Conservation (phyloP, 2,113 vertebrate species). For the Galemys pyrenaicus region DNA sequence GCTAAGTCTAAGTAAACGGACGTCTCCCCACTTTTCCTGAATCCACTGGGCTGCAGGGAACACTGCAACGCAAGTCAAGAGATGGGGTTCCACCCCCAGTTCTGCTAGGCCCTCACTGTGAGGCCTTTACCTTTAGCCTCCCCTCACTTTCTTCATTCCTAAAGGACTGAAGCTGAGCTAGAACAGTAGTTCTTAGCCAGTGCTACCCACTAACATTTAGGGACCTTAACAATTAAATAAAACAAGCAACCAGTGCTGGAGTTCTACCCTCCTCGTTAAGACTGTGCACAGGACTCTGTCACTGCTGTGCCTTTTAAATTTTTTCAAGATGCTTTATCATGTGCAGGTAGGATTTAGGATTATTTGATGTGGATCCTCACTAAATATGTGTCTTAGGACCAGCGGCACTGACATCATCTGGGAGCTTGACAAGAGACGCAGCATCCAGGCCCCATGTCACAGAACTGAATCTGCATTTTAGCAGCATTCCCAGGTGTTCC, state of each 20-base stretch:
- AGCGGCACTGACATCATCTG: not conserved
- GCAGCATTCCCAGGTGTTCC: not conserved
- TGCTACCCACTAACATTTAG: not conserved
- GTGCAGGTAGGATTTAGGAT: not conserved
- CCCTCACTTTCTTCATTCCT: not conserved
- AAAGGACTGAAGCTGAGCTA: not conserved
- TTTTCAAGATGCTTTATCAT: not conserved
- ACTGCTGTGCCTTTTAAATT: not conserved
- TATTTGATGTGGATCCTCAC: not conserved
- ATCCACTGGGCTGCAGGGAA: not conserved
- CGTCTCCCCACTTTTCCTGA: not conserved
- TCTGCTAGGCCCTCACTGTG: not conserved
- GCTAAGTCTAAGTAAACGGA: constrained; percentile 14
- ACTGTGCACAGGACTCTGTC: not conserved
- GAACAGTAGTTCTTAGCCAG: not conserved
- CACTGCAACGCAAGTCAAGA: not conserved
- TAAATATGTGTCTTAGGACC: not conserved
- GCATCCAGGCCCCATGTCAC: not conserved
- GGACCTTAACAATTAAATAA: not conserved
- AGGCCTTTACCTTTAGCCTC: not conserved
- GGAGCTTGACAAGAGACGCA: not conserved
- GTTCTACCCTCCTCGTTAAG: not conserved
- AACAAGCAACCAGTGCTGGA: not conserved
- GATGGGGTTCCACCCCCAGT: not conserved
- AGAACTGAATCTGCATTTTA: not conserved